Conservation (phyloP, 2,113 vertebrate genomes). For the Macroglossus sobrinus region DNA sequence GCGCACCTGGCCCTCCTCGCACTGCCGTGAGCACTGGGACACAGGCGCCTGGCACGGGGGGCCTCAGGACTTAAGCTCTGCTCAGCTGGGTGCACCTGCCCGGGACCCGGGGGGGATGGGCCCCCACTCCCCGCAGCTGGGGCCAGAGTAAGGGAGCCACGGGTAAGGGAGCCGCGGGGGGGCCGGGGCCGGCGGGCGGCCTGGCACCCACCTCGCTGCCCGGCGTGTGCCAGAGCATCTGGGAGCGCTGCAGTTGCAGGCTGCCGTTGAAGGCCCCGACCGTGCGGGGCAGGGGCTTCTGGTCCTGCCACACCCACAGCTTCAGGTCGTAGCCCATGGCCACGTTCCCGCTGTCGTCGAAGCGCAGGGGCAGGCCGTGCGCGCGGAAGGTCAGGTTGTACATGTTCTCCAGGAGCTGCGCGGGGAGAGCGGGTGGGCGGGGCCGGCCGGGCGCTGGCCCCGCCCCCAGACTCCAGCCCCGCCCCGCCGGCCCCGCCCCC, state of each 20-base stretch:
- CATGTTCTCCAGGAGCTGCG: conserved; percentile 84
- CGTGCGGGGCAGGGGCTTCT: not conserved
- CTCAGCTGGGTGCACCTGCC: accelerated
- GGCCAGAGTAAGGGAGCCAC: accelerated
- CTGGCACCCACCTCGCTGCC: not conserved
- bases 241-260: conserved; percentile 73
- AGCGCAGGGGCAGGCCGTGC: conserved; percentile 75
- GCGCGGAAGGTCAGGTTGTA: conserved; percentile 77
- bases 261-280: conserved; percentile 82
- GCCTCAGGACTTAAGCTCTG: not conserved
- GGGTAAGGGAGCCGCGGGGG: not conserved
- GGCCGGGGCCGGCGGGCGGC: accelerated
- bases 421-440: accelerated
- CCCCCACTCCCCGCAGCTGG: accelerated
- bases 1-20: conserved; percentile 84
- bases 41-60: conserved; percentile 81
- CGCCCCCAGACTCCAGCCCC: too few relatives aligned
- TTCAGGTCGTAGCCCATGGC: conserved; percentile 83
- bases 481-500: accelerated
- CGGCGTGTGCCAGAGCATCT: conserved; percentile 85
- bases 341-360: conserved; percentile 83
- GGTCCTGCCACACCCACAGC: conserved; percentile 84
- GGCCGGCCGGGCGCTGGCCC: not conserved
- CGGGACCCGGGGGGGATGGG: accelerated
- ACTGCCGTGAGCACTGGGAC: conserved; percentile 87